phyloP scores from a whole-genome alignment of 2,113 vertebrate species.

The Chloropsis hardwickii region DNA sequence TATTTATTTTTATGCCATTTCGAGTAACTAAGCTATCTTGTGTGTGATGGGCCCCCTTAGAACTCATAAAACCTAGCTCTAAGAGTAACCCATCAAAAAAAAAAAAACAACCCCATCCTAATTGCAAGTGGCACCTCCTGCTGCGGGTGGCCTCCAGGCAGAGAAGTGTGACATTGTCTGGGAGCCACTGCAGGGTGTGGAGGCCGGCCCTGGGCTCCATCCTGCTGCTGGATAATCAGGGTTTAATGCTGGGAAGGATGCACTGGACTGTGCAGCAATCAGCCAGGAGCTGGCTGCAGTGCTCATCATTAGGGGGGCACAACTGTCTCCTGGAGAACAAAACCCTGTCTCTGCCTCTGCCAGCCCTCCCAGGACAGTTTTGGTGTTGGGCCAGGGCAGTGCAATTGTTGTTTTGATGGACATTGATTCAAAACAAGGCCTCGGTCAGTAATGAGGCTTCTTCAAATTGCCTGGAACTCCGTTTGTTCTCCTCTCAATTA shows the following conservation, averaged over 20 bases:
- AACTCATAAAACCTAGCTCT: too few species aligned
- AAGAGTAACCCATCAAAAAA: too few species aligned
- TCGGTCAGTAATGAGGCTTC: slow-evolving; percentile 8
- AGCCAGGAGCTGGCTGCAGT: not conserved
- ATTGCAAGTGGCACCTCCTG: slow-evolving; percentile 51
- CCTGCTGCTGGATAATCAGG: not conserved
- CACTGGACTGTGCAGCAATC: slow-evolving; percentile 22
- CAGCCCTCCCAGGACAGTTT: not conserved
- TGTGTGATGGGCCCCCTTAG: too few species aligned
- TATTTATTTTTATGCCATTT: too few species aligned
- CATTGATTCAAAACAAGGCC: not conserved
- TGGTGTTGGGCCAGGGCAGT: slow-evolving; percentile 12
- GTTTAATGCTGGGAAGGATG: not conserved
- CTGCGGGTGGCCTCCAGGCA: not conserved
- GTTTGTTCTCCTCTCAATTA: slow-evolving; percentile 59
- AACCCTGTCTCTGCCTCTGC: not conserved
- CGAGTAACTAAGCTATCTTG: too few species aligned
- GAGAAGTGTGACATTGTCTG: slow-evolving; percentile 37
- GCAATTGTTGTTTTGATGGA: not conserved
- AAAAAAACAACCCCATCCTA: not conserved
- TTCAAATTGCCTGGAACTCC: slow-evolving; percentile 11
- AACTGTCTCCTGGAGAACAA: not conserved
- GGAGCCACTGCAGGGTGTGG: not conserved
- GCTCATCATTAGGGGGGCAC: not conserved
- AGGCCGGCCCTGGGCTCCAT: not conserved